These are phyloP conservation scores for Leiothrix lutea DNA, from an alignment of 2,113 vertebrate species.

Conservation along the genomic window DNA sequence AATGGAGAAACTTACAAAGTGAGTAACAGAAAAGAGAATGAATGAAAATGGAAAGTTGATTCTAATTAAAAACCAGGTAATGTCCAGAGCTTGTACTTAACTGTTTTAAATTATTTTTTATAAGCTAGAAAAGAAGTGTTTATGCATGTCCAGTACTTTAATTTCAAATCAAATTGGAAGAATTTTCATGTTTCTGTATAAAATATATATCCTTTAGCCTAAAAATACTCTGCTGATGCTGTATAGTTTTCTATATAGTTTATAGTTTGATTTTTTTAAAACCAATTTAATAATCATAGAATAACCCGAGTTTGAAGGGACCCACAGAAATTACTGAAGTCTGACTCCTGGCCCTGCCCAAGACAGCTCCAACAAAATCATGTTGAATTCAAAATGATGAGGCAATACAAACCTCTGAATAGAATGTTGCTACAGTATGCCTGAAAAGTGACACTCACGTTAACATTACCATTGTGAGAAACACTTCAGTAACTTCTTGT, in stretches of 20 bases:
- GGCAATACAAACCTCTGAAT: not conserved
- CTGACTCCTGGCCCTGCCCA: not conserved
- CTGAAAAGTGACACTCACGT: not conserved
- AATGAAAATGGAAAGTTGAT: not conserved
- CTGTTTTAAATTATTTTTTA: not conserved
- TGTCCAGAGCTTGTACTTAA: not conserved
- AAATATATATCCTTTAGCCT: not conserved
- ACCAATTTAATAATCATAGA: not conserved
- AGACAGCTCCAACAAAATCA: not conserved
- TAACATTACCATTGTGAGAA: not conserved
- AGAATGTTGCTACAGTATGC: not conserved
- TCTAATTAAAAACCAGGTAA: not conserved
- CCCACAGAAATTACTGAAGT: not conserved
- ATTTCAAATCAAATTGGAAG: not conserved
- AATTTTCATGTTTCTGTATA: not conserved
- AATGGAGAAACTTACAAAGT: not conserved
- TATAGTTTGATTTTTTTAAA: not conserved
- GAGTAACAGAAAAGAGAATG: not conserved
- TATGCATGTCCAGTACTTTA: not conserved
- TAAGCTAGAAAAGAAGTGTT: not conserved
- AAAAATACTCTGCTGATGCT: not conserved
- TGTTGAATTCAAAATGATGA: not conserved
- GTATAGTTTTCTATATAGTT: not conserved
- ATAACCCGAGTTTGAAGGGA: not conserved
- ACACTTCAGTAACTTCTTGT: not conserved